Conservation (phyloP, 1,140 invertebrate species). For the Babylonia areolata region DNA sequence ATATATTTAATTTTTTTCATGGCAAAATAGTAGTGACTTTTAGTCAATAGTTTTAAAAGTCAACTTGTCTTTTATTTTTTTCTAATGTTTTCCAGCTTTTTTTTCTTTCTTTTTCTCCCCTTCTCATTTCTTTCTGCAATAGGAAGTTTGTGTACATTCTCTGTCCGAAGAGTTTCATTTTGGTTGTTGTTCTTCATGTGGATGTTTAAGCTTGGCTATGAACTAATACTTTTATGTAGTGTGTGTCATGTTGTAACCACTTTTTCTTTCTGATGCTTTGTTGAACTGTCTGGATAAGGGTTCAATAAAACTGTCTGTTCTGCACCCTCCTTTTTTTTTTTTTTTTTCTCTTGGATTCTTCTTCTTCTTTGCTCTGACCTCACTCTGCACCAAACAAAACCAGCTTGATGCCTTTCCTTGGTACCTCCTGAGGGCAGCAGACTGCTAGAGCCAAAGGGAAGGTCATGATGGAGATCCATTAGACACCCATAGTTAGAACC, state of each 20-base stretch:
- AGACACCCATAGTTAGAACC: too few relatives aligned
- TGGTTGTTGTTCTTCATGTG: constrained; percentile 10
- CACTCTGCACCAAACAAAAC: neutral
- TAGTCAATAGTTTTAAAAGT: too few relatives aligned
- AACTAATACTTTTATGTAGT: constrained; percentile 8
- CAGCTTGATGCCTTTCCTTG: neutral
- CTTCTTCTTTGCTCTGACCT: neutral
- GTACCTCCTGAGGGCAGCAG: too few relatives aligned
- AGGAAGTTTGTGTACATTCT: neutral
- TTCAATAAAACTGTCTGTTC: constrained; percentile 31
- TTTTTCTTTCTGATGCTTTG: constrained; percentile 35
- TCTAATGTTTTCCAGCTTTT: neutral
- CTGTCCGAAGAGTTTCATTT: neutral
- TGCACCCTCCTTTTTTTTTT: constrained; percentile 27
- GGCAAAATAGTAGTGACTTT: too few relatives aligned
- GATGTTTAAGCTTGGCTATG: constrained; percentile 34
- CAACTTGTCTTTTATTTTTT: neutral
- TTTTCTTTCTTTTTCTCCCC: neutral
- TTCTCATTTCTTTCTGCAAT: neutral
- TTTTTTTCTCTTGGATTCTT: constrained; percentile 25
- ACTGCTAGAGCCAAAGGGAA: too few relatives aligned
- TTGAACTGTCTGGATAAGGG: constrained; percentile 35
- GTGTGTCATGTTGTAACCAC: constrained; percentile 11
- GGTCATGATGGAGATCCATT: too few relatives aligned
- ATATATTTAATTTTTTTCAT: too few relatives aligned